Percentiles rank a stretch among this genome's conserved stretches.
Evolutionary conservation across 2,113 vertebrate species (phyloP).

Genomic region (Muntiacus muntjak): DNA sequence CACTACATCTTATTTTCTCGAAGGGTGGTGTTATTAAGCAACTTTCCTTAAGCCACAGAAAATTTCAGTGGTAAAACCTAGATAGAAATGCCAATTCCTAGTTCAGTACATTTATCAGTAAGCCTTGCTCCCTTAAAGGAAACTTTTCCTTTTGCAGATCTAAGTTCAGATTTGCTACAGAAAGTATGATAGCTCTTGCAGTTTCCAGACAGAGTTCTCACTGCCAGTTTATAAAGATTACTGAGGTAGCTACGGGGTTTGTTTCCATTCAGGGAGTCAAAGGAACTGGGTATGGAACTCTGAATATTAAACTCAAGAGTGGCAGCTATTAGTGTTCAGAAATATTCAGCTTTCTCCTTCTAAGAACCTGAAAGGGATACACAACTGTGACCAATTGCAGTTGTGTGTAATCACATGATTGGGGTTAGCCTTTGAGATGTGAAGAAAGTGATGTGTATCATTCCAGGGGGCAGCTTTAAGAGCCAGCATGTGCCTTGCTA

Average conservation of each 20-base stretch:
- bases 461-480: neutral
- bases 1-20: neutral
- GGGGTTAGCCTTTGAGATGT: neutral
- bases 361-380: neutral
- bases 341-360: neutral
- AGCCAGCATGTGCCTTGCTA: neutral
- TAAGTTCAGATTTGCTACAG: slow-evolving; percentile 2
- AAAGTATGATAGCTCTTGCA: neutral
- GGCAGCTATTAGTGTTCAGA: neutral
- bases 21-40: slow-evolving; percentile 45
- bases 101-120: neutral
- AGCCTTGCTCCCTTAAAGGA: neutral
- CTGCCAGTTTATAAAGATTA: neutral
- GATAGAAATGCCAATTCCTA: neutral
- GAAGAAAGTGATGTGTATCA: neutral
- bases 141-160: neutral
- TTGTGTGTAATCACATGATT: neutral
- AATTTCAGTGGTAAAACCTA: neutral
- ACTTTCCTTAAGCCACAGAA: neutral
- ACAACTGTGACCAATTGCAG: too few species aligned
- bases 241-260: neutral
- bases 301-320: neutral
- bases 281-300: neutral
- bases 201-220: neutral
- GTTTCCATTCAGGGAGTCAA: neutral